Evolutionary conservation across 2,113 vertebrate species (phyloP).

Genomic region (Sturnus vulgaris): DNA sequence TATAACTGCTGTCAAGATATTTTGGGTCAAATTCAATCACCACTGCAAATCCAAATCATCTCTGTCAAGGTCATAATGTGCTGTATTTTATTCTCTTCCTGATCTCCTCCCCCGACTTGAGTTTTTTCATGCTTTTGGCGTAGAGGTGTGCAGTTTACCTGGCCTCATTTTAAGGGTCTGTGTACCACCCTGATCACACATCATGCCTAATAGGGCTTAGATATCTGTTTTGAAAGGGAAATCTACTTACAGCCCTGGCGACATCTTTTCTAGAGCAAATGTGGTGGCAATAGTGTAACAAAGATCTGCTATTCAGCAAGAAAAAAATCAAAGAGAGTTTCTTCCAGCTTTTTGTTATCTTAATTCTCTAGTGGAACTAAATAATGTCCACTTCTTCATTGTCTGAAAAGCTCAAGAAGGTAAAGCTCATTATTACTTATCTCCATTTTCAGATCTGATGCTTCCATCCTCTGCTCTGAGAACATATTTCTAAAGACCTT

Average conservation of each 20-base stretch:
- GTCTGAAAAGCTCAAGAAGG: background rate
- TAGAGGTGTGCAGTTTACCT: background rate
- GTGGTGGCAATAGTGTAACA: background rate
- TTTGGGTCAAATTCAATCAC: background rate
- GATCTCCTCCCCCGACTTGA: background rate
- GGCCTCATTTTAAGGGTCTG: background rate
- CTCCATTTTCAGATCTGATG: background rate
- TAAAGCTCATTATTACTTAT: background rate
- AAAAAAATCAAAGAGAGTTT: background rate
- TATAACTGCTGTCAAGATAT: constrained; percentile 9
- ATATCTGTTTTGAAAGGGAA: background rate
- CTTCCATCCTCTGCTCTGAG: background rate
- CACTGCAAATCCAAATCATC: background rate
- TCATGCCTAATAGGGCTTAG: background rate
- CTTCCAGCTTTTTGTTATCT: background rate
- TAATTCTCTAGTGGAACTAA: background rate
- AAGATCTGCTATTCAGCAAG: background rate
- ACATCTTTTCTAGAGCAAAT: background rate
- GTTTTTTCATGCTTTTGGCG: background rate
- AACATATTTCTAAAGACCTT: background rate
- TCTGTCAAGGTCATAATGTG: background rate
- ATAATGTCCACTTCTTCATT: background rate
- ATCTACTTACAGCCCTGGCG: background rate
- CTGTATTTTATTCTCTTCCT: background rate
- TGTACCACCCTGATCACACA: background rate